Evolutionary conservation across 2,113 vertebrate genomes (phyloP).

Genomic region (Neogale vison): DNA sequence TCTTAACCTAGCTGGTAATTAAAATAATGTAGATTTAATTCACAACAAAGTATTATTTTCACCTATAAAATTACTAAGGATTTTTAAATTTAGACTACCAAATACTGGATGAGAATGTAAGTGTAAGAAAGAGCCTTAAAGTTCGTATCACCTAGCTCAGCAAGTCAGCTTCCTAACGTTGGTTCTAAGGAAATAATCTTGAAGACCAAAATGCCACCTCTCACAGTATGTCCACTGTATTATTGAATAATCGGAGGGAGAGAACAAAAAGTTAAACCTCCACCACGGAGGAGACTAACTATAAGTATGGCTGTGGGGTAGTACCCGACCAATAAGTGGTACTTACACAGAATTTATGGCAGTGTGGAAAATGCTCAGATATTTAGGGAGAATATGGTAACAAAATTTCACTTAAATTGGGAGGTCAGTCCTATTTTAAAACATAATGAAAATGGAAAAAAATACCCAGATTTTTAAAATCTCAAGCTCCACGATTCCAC

Average conservation of each 20-base stretch:
- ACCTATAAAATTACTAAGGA: background rate
- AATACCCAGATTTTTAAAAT: background rate
- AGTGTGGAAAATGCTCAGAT: background rate
- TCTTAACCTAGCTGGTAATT: conserved; percentile 15
- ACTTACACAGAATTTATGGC: background rate
- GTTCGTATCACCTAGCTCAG: background rate
- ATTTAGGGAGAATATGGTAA: background rate
- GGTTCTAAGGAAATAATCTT: conserved; percentile 13
- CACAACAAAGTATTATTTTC: background rate
- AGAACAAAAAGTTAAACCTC: background rate
- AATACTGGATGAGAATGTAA: background rate
- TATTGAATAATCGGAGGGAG: background rate
- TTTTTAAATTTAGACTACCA: background rate
- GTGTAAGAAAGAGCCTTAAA: conserved; percentile 8
- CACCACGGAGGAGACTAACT: background rate
- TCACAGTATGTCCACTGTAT: background rate
- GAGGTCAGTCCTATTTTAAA: background rate
- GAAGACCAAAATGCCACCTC: background rate
- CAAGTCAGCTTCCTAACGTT: conserved; percentile 9
- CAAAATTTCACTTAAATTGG: background rate
- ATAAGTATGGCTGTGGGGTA: background rate
- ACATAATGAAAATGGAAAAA: background rate
- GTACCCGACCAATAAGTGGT: background rate
- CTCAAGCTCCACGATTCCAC: background rate
- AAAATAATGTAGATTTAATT: conserved; percentile 35